phyloP scores from a whole-genome alignment of 2,888 invertebrate species.

The Argyra leucocephala region DNA sequence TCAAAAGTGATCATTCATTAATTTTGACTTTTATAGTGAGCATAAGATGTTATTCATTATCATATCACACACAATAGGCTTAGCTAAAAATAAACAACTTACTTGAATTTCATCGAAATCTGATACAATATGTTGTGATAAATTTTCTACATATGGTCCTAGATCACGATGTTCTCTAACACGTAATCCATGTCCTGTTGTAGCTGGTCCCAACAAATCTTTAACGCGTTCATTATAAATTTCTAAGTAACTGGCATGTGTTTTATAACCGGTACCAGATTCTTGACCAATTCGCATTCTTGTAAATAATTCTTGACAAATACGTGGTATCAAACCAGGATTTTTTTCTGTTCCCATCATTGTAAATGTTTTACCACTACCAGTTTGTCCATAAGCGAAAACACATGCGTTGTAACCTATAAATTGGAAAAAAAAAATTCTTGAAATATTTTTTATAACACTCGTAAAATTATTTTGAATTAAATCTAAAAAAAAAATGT shows the following conservation, averaged over 20 bases:
- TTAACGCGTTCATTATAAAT: slow-evolving; percentile 78
- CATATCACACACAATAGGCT: neutral
- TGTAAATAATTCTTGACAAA: slow-evolving; percentile 73
- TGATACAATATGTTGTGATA: slow-evolving; percentile 75
- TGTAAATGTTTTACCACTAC: slow-evolving; percentile 83
- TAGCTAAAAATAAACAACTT: slow-evolving; percentile 27
- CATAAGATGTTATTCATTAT: too few species aligned
- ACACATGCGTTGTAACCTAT: slow-evolving; percentile 74
- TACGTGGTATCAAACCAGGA: slow-evolving; percentile 75
- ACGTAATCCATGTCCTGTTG: slow-evolving; percentile 58
- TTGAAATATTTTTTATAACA: neutral
- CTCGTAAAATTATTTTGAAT: neutral
- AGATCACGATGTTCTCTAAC: slow-evolving; percentile 71
- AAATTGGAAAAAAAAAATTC: neutral
- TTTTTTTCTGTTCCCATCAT: slow-evolving; percentile 78
- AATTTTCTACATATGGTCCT: slow-evolving; percentile 78
- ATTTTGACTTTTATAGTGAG: too few species aligned
- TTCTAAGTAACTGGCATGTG: slow-evolving; percentile 77
- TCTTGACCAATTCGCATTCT: slow-evolving; percentile 73
- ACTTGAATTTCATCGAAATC: slow-evolving; percentile 81
- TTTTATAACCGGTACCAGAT: slow-evolving; percentile 71
- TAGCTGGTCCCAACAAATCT: slow-evolving; percentile 53
- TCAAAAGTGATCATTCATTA: too few species aligned
- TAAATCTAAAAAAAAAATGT: neutral
- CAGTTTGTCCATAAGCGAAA: slow-evolving; percentile 86